phyloP scores from a whole-genome alignment of 2,888 invertebrate species.

The Gymnoscelis rufifasciata region DNA sequence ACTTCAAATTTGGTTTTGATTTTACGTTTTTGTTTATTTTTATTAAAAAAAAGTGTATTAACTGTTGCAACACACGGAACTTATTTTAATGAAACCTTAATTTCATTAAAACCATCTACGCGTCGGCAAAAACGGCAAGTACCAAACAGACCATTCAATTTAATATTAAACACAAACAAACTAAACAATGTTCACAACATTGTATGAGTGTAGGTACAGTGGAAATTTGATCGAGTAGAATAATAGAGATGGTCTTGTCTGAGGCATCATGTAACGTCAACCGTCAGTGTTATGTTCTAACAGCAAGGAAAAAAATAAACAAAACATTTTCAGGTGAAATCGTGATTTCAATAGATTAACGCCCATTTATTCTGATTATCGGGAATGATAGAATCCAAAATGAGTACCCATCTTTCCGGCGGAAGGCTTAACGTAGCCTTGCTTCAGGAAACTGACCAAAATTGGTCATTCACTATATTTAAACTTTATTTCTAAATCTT shows the following conservation, averaged over 20 bases:
- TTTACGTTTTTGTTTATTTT: no score
- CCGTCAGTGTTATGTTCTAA: background rate
- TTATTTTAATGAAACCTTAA: no score
- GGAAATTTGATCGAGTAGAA: constrained; percentile 15
- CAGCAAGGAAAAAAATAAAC: background rate
- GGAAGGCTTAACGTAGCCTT: constrained; percentile 87
- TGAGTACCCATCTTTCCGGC: constrained; percentile 85
- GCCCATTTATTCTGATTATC: background rate
- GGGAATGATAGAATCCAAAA: constrained; percentile 69
- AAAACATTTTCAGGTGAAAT: background rate
- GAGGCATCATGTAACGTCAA: constrained; percentile 12
- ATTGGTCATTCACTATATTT: no score
- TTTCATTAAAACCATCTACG: no score
- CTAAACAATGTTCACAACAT: constrained; percentile 1
- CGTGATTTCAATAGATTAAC: background rate
- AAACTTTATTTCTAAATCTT: no score
- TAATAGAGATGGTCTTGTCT: constrained; percentile 13
- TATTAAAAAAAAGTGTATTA: no score
- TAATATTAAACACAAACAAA: background rate
- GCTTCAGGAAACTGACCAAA: constrained; percentile 86
- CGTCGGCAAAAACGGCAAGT: no score
- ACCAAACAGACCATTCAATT: no score
- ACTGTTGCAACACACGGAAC: no score
- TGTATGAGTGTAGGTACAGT: constrained; percentile 15
- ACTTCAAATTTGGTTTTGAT: no score